Percentiles rank a stretch among this genome's conserved stretches.
Evolutionary conservation across 2,888 invertebrate species (phyloP).

Genomic region (Encarsia formosa): DNA sequence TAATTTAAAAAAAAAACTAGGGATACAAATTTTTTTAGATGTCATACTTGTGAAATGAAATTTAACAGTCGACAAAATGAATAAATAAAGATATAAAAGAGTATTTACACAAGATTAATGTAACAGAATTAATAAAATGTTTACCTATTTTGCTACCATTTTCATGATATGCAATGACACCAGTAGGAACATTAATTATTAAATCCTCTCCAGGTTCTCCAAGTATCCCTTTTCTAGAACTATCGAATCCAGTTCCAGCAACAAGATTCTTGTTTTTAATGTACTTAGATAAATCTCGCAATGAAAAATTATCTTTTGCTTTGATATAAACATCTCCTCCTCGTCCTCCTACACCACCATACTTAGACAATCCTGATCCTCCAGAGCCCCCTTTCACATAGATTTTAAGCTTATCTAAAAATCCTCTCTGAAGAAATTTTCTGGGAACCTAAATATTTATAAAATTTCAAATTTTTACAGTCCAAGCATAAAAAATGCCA

Average conservation of each 20-base stretch:
- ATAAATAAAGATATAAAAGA: not conserved
- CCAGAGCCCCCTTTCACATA: constrained; percentile 81
- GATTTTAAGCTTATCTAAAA: constrained; percentile 77
- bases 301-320: constrained; percentile 60
- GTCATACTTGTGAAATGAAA: no score
- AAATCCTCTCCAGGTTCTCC: constrained; percentile 71
- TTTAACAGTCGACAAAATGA: not conserved
- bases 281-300: constrained; percentile 55
- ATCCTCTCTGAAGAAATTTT: constrained; percentile 56
- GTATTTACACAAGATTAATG: constrained; percentile 3
- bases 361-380: constrained; percentile 72
- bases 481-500: not conserved
- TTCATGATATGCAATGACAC: constrained; percentile 71
- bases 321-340: constrained; percentile 81
- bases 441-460: constrained; percentile 48
- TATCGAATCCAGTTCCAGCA: constrained; percentile 73
- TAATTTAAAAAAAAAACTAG: constrained; percentile 2
- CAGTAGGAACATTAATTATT: constrained; percentile 74
- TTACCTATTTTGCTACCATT: constrained; percentile 62
- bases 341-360: constrained; percentile 85
- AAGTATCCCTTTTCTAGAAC: constrained; percentile 68
- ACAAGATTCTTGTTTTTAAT: constrained; percentile 59
- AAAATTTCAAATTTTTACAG: not conserved
- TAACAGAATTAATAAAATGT: constrained; percentile 6
- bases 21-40: no score